Conservation (phyloP, 2,797 vertebrate species). For the Mycteria americana region DNA sequence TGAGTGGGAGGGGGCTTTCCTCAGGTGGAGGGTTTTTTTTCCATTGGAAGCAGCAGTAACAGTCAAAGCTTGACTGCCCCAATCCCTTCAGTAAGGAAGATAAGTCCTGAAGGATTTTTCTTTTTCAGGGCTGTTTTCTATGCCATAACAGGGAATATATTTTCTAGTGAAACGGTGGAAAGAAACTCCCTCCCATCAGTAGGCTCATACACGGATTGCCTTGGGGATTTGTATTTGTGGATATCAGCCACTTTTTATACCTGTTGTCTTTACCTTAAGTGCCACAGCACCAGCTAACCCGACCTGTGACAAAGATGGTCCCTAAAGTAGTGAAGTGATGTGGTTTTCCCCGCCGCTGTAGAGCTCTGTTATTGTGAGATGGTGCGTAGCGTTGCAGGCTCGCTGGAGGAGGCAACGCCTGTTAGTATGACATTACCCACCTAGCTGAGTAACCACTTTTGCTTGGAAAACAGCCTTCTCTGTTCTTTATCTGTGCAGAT, state of each 20-base stretch:
- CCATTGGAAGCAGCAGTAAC: background rate
- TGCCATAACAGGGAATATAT: background rate
- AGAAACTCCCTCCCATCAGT: background rate
- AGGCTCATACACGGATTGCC: background rate
- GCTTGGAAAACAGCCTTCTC: background rate
- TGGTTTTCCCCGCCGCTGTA: rapidly evolving
- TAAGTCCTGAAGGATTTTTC: background rate
- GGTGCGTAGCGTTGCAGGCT: rapidly evolving
- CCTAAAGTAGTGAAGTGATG: background rate
- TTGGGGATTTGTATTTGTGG: background rate
- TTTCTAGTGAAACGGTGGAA: background rate
- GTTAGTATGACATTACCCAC: rapidly evolving
- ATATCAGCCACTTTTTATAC: background rate
- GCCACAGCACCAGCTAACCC: background rate
- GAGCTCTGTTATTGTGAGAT: background rate
- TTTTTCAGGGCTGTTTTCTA: background rate
- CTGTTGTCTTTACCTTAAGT: background rate
- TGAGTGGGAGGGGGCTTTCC: background rate
- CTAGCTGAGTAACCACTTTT: background rate
- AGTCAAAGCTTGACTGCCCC: background rate
- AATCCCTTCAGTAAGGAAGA: background rate
- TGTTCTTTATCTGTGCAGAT: background rate
- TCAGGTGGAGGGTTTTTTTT: background rate
- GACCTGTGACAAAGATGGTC: background rate
- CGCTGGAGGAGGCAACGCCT: background rate